Evolutionary conservation across 1,140 invertebrate species (phyloP), one percentile per base, ranked within the genome.

Genomic region (Drosophila lowei): DNA sequence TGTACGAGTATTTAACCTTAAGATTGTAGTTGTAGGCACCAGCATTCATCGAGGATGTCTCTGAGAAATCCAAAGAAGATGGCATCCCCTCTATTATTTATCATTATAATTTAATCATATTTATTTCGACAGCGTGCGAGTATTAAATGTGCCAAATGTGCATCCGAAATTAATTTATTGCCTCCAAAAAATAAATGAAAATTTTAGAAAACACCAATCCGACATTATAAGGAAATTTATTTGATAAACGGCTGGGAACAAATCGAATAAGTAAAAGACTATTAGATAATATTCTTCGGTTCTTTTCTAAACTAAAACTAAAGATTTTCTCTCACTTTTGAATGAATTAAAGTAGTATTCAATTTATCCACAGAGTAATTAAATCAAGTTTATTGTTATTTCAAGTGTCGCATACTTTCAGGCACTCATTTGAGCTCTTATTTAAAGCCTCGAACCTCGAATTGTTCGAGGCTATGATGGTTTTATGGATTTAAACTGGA

Each of bases 121-220:
- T 67, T 68, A 68, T 68, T 68, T 68, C 23, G 43, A 67, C 25
- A 46, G n/a, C 66, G 8, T 54, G 9, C 18, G n/a, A 68, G 63
- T 68, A 68, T 68, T 57, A 68, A 18, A 13, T 3, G 62, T 66
- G 49, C 49, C 16, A 8, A 15, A n/a, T 23, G n/a, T 54, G 63
- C 65, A 68, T 23, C 5, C 42, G 15, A 48, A 66, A 42, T 68
- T 68, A 38, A 68, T 68, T 68, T 68, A 68, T 68, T 68, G 63
- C 16, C 34, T 4, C 0, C 21, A 68, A 57, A 68, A 57, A 57
- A 23, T 30, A 64, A 9, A 66, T 41, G 23, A 42, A 56, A n/a
- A 11, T 49, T 68, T 21, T 34, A 65, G 50, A 34, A 13, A 38
- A 13, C 30, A 34, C 30, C 8, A 56, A 49, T 8, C 15, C 34